Evolutionary conservation across 2,888 invertebrate species (phyloP).

Genomic region (Apodemia duryi): DNA sequence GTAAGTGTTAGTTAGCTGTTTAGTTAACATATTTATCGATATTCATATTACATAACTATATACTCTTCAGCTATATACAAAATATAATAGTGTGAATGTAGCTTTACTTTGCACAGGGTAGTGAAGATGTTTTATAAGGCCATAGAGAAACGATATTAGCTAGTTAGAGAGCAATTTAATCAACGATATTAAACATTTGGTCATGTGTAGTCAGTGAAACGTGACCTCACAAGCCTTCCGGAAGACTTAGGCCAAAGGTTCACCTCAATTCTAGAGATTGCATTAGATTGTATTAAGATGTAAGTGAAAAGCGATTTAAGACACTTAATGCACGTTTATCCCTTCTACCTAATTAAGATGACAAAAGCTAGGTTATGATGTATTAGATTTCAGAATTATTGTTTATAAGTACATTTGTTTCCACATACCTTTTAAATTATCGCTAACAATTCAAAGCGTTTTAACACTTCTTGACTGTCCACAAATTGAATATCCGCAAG

Average conservation of each 20-base stretch:
- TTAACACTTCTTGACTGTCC: too few relatives aligned
- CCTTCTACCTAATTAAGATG: too few relatives aligned
- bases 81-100: neutral
- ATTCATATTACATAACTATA: neutral
- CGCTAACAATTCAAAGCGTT: too few relatives aligned
- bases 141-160: neutral
- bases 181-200: constrained; percentile 18
- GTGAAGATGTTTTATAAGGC: constrained; percentile 1
- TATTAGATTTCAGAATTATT: too few relatives aligned
- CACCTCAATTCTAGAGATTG: constrained; percentile 20
- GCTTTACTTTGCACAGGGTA: neutral
- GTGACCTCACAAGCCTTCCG: constrained; percentile 25
- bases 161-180: constrained; percentile 20
- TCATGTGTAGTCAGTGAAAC: constrained; percentile 19
- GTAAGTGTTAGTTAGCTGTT: too few relatives aligned
- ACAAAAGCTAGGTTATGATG: too few relatives aligned
- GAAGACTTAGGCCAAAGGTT: constrained; percentile 29
- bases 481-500: too few relatives aligned
- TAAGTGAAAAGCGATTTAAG: constrained; percentile 2
- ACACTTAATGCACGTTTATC: too few relatives aligned
- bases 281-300: constrained; percentile 6
- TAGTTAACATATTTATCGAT: too few relatives aligned
- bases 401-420: too few relatives aligned
- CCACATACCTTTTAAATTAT: too few relatives aligned
- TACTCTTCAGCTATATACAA: neutral